These are phyloP conservation scores for Archivesica marissinica DNA, from an alignment of 1,140 invertebrate genomes.

Conservation along the genomic window DNA sequence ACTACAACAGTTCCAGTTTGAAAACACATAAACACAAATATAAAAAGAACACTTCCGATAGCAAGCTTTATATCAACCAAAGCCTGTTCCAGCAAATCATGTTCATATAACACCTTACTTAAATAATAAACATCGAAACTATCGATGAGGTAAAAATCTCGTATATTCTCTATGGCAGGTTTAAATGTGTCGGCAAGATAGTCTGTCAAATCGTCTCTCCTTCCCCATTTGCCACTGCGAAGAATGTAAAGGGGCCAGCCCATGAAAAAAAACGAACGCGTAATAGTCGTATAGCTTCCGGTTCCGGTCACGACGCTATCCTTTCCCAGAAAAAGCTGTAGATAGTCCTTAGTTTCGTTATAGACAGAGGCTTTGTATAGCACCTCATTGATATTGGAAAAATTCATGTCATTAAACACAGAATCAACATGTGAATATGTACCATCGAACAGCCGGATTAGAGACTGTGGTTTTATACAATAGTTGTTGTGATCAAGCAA, in stretches of 20 bases:
- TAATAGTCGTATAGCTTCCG: slow-evolving; percentile 8
- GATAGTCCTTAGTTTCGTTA: slow-evolving; percentile 49
- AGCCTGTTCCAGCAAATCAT: slow-evolving; percentile 60
- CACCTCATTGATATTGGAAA: slow-evolving; percentile 46
- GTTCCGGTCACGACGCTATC: slow-evolving; percentile 36
- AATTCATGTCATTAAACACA: slow-evolving; percentile 47
- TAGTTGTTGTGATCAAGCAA: not conserved
- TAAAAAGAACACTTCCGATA: slow-evolving; percentile 66
- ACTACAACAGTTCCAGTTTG: slow-evolving; percentile 65
- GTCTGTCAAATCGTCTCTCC: not conserved
- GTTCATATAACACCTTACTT: slow-evolving; percentile 52
- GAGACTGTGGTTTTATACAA: slow-evolving; percentile 52
- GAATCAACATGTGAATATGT: slow-evolving; percentile 49
- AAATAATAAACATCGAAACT: slow-evolving; percentile 54
- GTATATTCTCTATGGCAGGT: slow-evolving; percentile 42
- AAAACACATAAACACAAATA: slow-evolving; percentile 64
- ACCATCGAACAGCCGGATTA: slow-evolving; percentile 61
- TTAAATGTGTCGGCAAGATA: slow-evolving; percentile 49
- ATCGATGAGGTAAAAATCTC: slow-evolving; percentile 26
- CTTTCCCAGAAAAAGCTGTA: slow-evolving; percentile 56
- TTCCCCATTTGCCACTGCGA: not conserved
- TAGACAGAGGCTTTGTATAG: slow-evolving; percentile 49
- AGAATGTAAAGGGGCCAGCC: slow-evolving; percentile 41
- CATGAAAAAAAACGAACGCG: slow-evolving; percentile 30
- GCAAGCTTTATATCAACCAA: slow-evolving; percentile 62